phyloP scores from a whole-genome alignment of 2,113 vertebrate species.

The Rutilus rutilus region DNA sequence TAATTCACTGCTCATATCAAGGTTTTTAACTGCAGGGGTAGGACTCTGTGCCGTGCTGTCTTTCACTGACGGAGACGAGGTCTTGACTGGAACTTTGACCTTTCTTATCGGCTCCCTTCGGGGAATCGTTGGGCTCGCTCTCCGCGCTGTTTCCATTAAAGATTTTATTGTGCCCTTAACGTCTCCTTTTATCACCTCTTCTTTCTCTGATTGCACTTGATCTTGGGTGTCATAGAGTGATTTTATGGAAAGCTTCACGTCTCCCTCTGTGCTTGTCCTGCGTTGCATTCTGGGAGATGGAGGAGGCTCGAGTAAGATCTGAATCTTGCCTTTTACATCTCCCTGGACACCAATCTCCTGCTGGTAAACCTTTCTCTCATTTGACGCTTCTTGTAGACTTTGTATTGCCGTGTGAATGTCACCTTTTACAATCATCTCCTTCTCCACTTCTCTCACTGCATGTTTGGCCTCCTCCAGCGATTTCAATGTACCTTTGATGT shows the following conservation, averaged over 20 bases:
- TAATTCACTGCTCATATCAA: slow-evolving; percentile 62
- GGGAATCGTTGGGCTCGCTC: slow-evolving; percentile 71
- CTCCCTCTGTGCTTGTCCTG: slow-evolving; percentile 63
- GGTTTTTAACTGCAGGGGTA: slow-evolving; percentile 67
- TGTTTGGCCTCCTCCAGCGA: slow-evolving; percentile 80
- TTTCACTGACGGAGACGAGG: slow-evolving; percentile 52
- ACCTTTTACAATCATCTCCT: slow-evolving; percentile 74
- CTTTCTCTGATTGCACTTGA: slow-evolving; percentile 72
- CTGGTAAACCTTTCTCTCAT: slow-evolving; percentile 70
- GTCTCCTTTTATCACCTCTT: slow-evolving; percentile 75
- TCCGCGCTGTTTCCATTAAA: slow-evolving; percentile 77
- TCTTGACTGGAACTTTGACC: slow-evolving; percentile 66
- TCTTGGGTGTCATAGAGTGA: slow-evolving; percentile 71
- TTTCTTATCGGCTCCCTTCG: slow-evolving; percentile 72
- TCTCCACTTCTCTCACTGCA: slow-evolving; percentile 75
- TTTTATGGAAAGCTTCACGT: slow-evolving; percentile 76
- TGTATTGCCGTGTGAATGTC: slow-evolving; percentile 72
- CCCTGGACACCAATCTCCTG: slow-evolving; percentile 71
- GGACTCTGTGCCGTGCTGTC: slow-evolving; percentile 61
- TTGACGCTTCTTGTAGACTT: slow-evolving; percentile 71
- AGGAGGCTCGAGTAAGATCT: slow-evolving; percentile 75
- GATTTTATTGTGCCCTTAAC: slow-evolving; percentile 79
- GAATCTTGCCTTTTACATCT: slow-evolving; percentile 76
- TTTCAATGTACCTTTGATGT: slow-evolving; percentile 82
- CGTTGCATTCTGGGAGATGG: slow-evolving; percentile 70